Conservation (phyloP, 2,113 vertebrate species). For the Nansenia antarctica region DNA sequence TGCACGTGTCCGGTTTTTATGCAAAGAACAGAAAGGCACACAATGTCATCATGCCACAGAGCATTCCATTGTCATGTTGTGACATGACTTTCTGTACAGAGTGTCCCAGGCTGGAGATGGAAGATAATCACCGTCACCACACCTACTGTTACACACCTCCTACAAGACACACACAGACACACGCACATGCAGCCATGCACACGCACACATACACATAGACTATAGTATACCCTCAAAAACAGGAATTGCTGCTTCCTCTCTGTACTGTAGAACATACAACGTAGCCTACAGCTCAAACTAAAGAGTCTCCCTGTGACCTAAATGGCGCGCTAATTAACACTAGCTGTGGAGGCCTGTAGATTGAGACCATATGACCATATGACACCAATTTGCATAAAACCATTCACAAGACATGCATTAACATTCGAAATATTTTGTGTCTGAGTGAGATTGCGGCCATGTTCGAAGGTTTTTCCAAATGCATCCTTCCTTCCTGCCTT, state of each 20-base stretch:
- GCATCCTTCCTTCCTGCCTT: not conserved
- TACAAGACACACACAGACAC: not conserved
- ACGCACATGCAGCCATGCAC: too few species aligned
- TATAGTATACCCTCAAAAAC: not conserved
- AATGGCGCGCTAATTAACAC: not conserved
- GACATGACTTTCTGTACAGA: constrained; percentile 8
- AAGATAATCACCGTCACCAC: not conserved
- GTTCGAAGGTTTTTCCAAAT: not conserved
- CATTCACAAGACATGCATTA: not conserved
- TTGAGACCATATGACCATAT: not conserved
- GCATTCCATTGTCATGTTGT: constrained; percentile 19
- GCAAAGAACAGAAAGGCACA: not conserved
- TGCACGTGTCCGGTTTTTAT: not conserved
- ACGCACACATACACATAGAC: too few species aligned
- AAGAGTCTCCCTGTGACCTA: not conserved
- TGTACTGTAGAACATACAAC: not conserved
- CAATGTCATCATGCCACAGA: not conserved
- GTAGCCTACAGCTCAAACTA: not conserved
- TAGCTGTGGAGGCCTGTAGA: not conserved
- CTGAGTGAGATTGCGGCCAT: too few species aligned
- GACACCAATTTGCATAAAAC: too few species aligned
- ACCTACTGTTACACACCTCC: not conserved
- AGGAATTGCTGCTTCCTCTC: not conserved
- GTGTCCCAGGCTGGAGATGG: not conserved
- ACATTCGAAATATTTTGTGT: too few species aligned